Evolutionary conservation across 2,888 invertebrate species (phyloP), one percentile per base, ranked within the genome.

Genomic region (Drosophila tanythrix): DNA sequence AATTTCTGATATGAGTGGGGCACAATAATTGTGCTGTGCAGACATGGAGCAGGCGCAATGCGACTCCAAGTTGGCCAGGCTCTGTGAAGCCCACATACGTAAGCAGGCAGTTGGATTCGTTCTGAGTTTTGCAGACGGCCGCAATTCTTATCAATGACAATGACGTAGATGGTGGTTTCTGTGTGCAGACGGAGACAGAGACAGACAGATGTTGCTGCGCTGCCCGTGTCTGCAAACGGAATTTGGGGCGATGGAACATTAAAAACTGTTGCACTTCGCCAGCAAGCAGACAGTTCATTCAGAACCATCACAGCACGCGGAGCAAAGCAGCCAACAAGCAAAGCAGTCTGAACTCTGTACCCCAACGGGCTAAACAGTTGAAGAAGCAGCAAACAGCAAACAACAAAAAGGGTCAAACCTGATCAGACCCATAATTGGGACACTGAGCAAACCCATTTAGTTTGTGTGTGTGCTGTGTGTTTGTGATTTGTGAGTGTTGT

Each of bases 181-280:
- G 70, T 69, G 76, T 79, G 78, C 79, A 85, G 82, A 83, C 64
- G 15, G 36, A 46, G 21, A 3, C 29, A 35, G 55, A 57, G 29
- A 57, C 2, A 21, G 57, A 13, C 55, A 62, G 79, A 38, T 46
- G 57, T 50, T 56, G 70, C 70, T 50, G 67, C 18, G 59, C 70
- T 35, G 48, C 53, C 77, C 79, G 81, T 48, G 48, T 69, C 89
- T 88, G 87, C 83, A 86, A 74, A 77, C 35, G 35, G 79, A 69
- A 87, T 91, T 91, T 82, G 90, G 88, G 90, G 88, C 81, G 89
- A 88, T 82, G 74, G 79, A 80, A 81, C 81, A 85, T 92, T 91
- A 92, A 91, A 91, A 92, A 92, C 92, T 92, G 91, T 92, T 92
- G 91, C 91, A 90, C 89, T 75, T 71, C 77, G 70, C 70, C 65